Percentiles rank a stretch among this genome's conserved stretches.
Evolutionary conservation across 1,140 invertebrate species (phyloP).

Genomic region (Micrasema minimum): DNA sequence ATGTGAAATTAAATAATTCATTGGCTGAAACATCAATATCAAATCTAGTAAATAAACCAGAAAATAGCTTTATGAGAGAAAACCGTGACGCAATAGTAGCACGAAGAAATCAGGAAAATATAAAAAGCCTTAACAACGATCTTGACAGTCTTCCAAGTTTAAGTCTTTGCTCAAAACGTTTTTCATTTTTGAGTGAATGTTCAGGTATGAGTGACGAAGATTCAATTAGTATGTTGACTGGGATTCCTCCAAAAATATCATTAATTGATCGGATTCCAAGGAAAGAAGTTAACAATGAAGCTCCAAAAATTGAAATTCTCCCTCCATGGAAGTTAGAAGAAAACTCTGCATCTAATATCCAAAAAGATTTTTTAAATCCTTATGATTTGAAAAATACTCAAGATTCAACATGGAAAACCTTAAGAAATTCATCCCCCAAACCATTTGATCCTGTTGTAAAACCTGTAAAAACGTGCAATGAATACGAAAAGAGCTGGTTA

Average conservation of each 20-base stretch:
- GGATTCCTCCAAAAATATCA: constrained; percentile 48
- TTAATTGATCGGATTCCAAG: constrained; percentile 35
- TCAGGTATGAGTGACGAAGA: constrained; percentile 39
- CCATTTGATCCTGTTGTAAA: constrained; percentile 1
- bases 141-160: constrained; percentile 49
- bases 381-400: background rate
- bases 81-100: constrained; percentile 18
- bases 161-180: constrained; percentile 49
- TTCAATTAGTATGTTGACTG: constrained; percentile 41
- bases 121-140: constrained; percentile 48
- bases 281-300: constrained; percentile 9
- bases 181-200: constrained; percentile 50
- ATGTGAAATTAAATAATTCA: background rate
- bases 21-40: too few species aligned
- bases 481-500: constrained; percentile 43
- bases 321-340: constrained; percentile 35
- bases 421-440: background rate
- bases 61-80: constrained; percentile 22
- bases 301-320: constrained; percentile 33
- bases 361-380: background rate
- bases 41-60: background rate
- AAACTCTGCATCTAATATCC: background rate
- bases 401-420: constrained; percentile 7
- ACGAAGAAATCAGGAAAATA: constrained; percentile 39
- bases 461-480: constrained; percentile 4